Percentiles rank a stretch among this genome's conserved stretches.
These are phyloP conservation scores for Chaetodon trifascialis DNA, from an alignment of 2,113 vertebrate genomes.

Conservation along the genomic window DNA sequence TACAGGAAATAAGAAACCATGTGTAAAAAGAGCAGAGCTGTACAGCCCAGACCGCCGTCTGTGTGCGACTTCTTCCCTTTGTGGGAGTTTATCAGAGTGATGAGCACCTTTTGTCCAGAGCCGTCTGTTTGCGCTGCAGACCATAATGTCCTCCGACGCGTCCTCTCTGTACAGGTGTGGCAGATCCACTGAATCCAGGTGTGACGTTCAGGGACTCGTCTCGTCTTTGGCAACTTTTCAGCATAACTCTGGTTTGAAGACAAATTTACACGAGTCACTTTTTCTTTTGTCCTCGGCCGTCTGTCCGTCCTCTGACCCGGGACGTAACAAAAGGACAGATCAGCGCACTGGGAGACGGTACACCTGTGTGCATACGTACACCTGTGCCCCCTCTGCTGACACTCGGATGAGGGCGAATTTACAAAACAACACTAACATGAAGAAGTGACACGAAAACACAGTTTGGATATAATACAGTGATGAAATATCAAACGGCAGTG, in stretches of 20 bases:
- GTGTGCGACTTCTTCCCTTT: not conserved
- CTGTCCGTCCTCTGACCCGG: not conserved
- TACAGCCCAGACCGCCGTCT: slow-evolving; percentile 29
- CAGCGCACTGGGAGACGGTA: not conserved
- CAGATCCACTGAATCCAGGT: not conserved
- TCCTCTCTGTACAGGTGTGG: not conserved
- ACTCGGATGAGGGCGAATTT: not conserved
- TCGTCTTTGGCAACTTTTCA: not conserved
- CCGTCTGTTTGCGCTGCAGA: not conserved
- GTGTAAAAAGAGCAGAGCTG: slow-evolving; percentile 65
- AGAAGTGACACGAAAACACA: slow-evolving; percentile 10
- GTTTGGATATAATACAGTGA: slow-evolving; percentile 36
- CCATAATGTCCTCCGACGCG: not conserved
- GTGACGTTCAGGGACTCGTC: not conserved
- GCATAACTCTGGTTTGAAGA: not conserved
- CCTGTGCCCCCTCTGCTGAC: slow-evolving; percentile 1
- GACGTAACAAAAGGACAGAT: not conserved
- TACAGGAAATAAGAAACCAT: slow-evolving; percentile 66
- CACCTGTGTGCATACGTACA: not conserved
- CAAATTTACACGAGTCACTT: not conserved
- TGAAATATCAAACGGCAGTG: slow-evolving; percentile 33
- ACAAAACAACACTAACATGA: slow-evolving; percentile 27
- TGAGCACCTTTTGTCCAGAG: slow-evolving; percentile 1
- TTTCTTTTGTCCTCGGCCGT: not conserved
- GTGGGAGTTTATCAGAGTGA: not conserved